phyloP scores from a whole-genome alignment of 2,113 vertebrate species.

The Camelus bactrianus region DNA sequence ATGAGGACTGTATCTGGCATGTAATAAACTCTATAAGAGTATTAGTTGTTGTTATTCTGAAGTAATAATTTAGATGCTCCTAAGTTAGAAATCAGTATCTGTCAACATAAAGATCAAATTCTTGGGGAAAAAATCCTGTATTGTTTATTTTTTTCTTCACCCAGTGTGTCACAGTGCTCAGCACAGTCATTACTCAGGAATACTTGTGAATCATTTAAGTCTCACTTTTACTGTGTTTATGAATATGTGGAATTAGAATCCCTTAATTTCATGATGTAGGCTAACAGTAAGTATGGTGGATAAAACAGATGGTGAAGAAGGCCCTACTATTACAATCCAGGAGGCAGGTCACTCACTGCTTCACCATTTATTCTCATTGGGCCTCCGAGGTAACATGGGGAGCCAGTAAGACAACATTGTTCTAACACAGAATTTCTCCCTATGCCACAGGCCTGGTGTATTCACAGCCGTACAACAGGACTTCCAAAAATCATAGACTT shows the following conservation, averaged over 20 bases:
- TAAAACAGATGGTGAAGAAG: neutral
- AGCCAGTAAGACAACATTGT: neutral
- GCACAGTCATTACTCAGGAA: neutral
- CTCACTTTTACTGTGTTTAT: neutral
- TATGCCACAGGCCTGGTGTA: neutral
- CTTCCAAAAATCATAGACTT: constrained; percentile 5
- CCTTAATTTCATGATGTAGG: neutral
- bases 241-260: neutral
- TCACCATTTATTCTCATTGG: neutral
- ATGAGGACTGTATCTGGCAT: neutral
- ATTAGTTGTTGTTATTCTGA: neutral
- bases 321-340: too few relatives aligned
- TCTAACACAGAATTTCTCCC: neutral
- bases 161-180: neutral
- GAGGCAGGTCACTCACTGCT: too few relatives aligned
- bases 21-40: neutral
- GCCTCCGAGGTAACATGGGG: neutral
- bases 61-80: neutral
- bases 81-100: neutral
- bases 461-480: neutral
- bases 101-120: neutral
- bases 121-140: neutral
- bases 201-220: constrained; percentile 2
- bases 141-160: neutral
- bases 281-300: neutral